phyloP scores from a whole-genome alignment of 2,888 invertebrate genomes.

The Drosophila lacicola region DNA sequence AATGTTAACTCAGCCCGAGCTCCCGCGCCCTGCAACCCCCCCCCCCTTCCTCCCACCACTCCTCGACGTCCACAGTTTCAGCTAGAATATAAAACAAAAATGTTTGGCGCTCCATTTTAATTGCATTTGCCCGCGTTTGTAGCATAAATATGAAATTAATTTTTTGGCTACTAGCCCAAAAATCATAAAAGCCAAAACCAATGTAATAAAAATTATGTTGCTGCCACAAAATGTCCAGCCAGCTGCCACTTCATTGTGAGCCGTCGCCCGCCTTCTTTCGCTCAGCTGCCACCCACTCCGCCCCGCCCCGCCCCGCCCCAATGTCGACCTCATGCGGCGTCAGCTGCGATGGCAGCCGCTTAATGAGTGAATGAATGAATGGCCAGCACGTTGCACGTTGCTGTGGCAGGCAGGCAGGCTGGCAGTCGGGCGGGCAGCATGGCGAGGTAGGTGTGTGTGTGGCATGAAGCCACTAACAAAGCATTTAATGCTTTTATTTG shows the following conservation, averaged over 20 bases:
- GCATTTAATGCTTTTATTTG: slow-evolving; percentile 79
- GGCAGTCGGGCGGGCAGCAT: neutral
- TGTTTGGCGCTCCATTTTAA: neutral
- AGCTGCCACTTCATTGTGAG: slow-evolving; percentile 36
- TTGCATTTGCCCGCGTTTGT: slow-evolving; percentile 1
- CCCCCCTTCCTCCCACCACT: neutral
- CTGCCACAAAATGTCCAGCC: slow-evolving; percentile 71
- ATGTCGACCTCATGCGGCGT: slow-evolving; percentile 63
- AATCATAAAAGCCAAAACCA: slow-evolving; percentile 43
- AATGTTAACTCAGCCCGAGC: neutral
- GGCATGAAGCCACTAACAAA: slow-evolving; percentile 63
- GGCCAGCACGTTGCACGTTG: slow-evolving; percentile 47
- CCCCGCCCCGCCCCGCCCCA: slow-evolving; percentile 1
- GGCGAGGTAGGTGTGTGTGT: neutral
- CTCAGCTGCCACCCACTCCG: neutral
- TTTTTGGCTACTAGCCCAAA: slow-evolving; percentile 31
- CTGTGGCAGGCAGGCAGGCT: neutral
- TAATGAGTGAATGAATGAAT: slow-evolving; percentile 72
- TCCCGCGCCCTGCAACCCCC: neutral
- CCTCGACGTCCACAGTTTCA: neutral
- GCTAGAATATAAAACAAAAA: slow-evolving; percentile 25
- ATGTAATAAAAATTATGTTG: slow-evolving; percentile 78
- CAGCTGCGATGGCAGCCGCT: slow-evolving; percentile 71
- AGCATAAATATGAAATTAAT: slow-evolving; percentile 55
- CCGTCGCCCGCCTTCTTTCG: neutral